Conservation (phyloP, 1,140 invertebrate species). For the Propsilocerus akamusi region DNA sequence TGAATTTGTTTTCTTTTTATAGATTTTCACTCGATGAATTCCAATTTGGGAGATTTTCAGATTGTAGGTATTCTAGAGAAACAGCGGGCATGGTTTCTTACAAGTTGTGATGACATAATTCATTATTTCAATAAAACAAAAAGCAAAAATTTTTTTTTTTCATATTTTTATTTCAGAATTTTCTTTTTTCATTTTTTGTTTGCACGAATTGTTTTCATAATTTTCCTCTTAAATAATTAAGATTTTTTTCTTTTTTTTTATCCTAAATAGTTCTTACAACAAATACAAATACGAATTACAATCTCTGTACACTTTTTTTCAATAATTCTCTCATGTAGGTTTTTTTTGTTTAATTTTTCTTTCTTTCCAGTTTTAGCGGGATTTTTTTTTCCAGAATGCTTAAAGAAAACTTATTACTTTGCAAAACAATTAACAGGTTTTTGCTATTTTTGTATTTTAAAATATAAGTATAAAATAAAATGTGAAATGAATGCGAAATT, state of each 20-base stretch:
- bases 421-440: no score
- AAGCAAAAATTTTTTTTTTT: background rate
- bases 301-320: background rate
- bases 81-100: background rate
- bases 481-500: no score
- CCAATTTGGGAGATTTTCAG: background rate
- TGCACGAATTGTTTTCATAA: constrained; percentile 2
- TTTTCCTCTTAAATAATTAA: background rate
- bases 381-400: no score
- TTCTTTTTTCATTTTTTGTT: background rate
- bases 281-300: background rate
- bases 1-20: no score
- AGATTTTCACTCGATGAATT: background rate
- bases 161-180: constrained; percentile 1
- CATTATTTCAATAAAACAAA: no score
- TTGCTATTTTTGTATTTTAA: no score
- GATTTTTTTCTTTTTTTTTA: background rate
- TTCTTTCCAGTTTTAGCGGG: no score
- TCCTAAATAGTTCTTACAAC: background rate
- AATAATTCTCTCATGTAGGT: background rate
- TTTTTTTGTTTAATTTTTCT: background rate
- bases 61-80: background rate
- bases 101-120: no score
- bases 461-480: no score
- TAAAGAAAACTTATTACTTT: no score